Percentiles rank a stretch among this genome's conserved stretches.
These are phyloP conservation scores for Rhagoletis zephyria DNA, from an alignment of 1,140 invertebrate species.

Conservation along the genomic window DNA sequence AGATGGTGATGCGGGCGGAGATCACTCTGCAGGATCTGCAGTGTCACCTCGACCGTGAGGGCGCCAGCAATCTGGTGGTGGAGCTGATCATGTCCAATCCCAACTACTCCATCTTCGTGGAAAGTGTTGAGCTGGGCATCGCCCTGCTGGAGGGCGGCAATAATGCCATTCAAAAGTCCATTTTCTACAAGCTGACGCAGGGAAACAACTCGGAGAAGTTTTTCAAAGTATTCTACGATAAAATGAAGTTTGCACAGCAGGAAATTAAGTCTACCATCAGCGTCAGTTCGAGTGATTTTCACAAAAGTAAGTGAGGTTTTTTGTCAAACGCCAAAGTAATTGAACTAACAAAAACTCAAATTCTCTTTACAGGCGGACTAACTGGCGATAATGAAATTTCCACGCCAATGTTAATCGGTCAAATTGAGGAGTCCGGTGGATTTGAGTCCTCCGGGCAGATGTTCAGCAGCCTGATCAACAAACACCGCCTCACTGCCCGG, in stretches of 20 bases:
- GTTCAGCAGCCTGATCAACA: too few species aligned
- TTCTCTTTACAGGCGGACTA: constrained; percentile 79
- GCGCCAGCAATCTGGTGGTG: constrained; percentile 95
- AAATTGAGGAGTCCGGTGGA: too few species aligned
- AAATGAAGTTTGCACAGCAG: constrained; percentile 94
- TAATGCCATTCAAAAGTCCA: constrained; percentile 92
- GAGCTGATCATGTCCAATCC: constrained; percentile 93
- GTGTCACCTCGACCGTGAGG: constrained; percentile 93
- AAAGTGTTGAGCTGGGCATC: constrained; percentile 96
- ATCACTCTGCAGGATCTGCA: constrained; percentile 92
- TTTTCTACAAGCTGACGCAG: constrained; percentile 93
- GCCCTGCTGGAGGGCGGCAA: constrained; percentile 98
- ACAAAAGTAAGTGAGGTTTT: constrained; percentile 85
- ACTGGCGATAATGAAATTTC: constrained; percentile 75
- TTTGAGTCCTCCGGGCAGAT: too few species aligned
- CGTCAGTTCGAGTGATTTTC: constrained; percentile 88
- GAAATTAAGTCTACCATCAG: constrained; percentile 95
- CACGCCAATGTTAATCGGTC: constrained; percentile 66
- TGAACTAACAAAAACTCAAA: too few species aligned
- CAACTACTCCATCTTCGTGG: constrained; percentile 93
- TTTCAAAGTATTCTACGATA: constrained; percentile 95
- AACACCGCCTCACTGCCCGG: too few species aligned
- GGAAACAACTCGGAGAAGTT: too few species aligned
- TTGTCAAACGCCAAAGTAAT: too few species aligned
- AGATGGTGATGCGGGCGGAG: constrained; percentile 86